Evolutionary conservation across 23 tunicate genomes (phyloP), one percentile per base, ranked within the genome.

Genomic region (Ciona savignyi): DNA sequence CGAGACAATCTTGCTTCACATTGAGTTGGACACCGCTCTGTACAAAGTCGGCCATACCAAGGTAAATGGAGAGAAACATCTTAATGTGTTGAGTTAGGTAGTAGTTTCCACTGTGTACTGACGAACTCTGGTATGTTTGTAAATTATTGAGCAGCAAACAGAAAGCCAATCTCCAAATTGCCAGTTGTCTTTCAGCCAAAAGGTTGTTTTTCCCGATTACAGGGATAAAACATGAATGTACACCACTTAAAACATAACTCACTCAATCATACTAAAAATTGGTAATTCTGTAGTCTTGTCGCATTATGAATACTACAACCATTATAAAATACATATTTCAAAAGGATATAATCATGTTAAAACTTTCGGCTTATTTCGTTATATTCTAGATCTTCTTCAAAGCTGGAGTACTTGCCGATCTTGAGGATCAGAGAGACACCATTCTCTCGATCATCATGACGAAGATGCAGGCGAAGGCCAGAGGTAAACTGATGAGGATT

Each of bases 21-120:
- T 93, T 60, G 96, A 83, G 31, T 74, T 89, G 15, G 93, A 86
- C 62, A 25, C 51, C 28, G 88, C 93, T 25, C 33, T 86, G 81
- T 86, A 93, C 88, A 93, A 86, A 71, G 81, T 93, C 65, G 98
- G 98, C 0, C 93, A 93, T 85, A 93, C 98, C 62, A 93, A 93
- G 81, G 97, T 80, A 85, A 35, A 35, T 15, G 24, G 51, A 3
- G 11, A 9, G 35, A 63, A 4, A 19, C 24, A n/a, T n/a, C n/a
- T n/a, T n/a, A n/a, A n/a, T n/a, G n/a, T n/a, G n/a, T n/a, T n/a
- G n/a, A n/a, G n/a, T n/a, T n/a, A n/a, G n/a, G n/a, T n/a, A n/a
- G n/a, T n/a, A n/a, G n/a, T n/a, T n/a, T n/a, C n/a, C n/a, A n/a
- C n/a, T n/a, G n/a, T n/a, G n/a, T n/a, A n/a, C n/a, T n/a, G n/a